Evolutionary conservation across 2,888 invertebrate genomes (phyloP).

Genomic region (Bombyx huttoni): DNA sequence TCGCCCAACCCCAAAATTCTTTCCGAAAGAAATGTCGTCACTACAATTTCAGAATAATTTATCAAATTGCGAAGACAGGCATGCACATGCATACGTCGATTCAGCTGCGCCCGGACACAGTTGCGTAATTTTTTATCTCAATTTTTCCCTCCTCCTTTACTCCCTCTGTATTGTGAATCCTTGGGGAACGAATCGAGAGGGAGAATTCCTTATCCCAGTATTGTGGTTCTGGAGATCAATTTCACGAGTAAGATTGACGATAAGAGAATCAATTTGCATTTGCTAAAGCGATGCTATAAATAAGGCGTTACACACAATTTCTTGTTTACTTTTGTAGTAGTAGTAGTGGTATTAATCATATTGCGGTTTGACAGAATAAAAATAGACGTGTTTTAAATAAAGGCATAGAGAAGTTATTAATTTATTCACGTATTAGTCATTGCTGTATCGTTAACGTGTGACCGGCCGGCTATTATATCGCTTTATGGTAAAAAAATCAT

Average conservation of each 20-base stretch:
- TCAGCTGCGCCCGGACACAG: slow-evolving; percentile 51
- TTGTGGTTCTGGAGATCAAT: slow-evolving; percentile 32
- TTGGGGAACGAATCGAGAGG: slow-evolving; percentile 40
- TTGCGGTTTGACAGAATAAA: no score
- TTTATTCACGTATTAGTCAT: no score
- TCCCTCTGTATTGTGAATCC: slow-evolving; percentile 33
- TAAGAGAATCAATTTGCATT: slow-evolving; percentile 25
- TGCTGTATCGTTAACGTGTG: no score
- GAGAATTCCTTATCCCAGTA: slow-evolving; percentile 29
- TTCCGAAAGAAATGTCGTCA: slow-evolving; percentile 34
- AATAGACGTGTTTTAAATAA: no score
- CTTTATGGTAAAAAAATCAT: no score
- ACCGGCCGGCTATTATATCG: no score
- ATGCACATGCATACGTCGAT: slow-evolving; percentile 52
- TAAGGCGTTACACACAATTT: background rate
- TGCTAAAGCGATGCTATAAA: slow-evolving; percentile 1
- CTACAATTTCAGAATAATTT: slow-evolving; percentile 56
- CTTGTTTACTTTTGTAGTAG: background rate
- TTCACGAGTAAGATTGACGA: slow-evolving; percentile 32
- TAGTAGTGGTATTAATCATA: no score
- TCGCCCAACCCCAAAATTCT: background rate
- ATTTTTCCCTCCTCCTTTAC: slow-evolving; percentile 8
- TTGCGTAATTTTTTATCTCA: slow-evolving; percentile 55
- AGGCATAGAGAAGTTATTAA: no score
- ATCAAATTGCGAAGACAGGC: slow-evolving; percentile 47